Percentiles rank a stretch among this genome's conserved stretches.
Conservation (phyloP, 1,140 invertebrate genomes). For the Microplitis demolitor region DNA sequence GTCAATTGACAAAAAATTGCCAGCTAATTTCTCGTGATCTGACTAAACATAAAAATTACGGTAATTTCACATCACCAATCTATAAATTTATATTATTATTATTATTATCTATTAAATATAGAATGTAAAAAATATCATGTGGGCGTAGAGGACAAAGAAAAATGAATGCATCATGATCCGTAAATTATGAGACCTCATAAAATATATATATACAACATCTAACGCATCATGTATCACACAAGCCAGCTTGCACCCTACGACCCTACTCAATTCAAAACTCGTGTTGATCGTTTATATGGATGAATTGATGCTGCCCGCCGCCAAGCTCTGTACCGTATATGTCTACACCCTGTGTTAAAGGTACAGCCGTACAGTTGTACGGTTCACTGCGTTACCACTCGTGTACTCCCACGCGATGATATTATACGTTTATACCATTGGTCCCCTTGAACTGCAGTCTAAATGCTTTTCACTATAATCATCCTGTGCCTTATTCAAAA, state of each 20-base stretch:
- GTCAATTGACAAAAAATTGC: too few species aligned
- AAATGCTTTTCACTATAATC: background rate
- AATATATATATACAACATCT: constrained; percentile 31
- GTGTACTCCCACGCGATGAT: constrained; percentile 54
- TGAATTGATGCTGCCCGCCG: constrained; percentile 58
- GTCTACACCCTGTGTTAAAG: constrained; percentile 39
- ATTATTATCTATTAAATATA: background rate
- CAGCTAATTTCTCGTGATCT: too few species aligned
- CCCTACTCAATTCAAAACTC: background rate
- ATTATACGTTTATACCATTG: constrained; percentile 29
- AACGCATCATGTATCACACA: background rate
- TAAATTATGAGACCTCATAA: background rate
- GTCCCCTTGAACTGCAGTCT: background rate
- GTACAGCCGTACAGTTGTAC: constrained; percentile 43
- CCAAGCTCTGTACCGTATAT: background rate
- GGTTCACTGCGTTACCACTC: constrained; percentile 58
- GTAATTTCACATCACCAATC: too few species aligned
- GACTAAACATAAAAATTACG: too few species aligned
- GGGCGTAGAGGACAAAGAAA: too few species aligned
- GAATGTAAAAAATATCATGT: background rate
- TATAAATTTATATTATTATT: background rate
- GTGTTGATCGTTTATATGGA: constrained; percentile 59
- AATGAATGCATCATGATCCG: background rate
- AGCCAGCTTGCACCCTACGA: background rate
- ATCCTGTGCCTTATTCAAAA: background rate